Percentiles rank a stretch among this genome's conserved stretches.
phyloP scores from a whole-genome alignment of 1,140 invertebrate species.

The Procambarus clarkii region DNA sequence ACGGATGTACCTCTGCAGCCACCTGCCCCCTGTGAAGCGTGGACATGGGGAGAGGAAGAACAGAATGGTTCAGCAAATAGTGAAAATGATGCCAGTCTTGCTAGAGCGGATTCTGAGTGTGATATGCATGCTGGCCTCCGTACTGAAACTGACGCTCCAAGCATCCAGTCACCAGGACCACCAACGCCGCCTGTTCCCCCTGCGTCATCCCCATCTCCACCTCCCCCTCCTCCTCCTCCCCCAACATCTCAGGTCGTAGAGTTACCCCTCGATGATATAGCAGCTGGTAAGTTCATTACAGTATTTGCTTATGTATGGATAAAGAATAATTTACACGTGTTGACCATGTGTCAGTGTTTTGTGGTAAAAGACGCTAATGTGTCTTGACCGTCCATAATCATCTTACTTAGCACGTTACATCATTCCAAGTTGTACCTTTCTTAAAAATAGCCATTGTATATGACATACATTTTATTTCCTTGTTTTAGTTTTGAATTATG shows the following conservation, averaged over 20 bases:
- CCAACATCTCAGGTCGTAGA: constrained; percentile 75
- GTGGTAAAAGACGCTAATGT: too few relatives aligned
- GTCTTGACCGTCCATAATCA: too few relatives aligned
- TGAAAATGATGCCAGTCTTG: constrained; percentile 71
- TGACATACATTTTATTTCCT: too few relatives aligned
- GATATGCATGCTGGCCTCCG: neutral
- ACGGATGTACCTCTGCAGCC: constrained; percentile 69
- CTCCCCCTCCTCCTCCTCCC: constrained; percentile 37
- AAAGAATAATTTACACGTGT: neutral
- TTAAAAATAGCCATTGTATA: too few relatives aligned
- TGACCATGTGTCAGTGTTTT: too few relatives aligned
- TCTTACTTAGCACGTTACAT: neutral
- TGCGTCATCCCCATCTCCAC: constrained; percentile 19
- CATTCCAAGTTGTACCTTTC: neutral
- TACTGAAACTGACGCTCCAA: neutral
- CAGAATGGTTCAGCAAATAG: constrained; percentile 38
- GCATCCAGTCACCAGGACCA: constrained; percentile 8
- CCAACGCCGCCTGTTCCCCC: constrained; percentile 21
- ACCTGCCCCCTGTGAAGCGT: constrained; percentile 41
- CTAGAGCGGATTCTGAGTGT: neutral
- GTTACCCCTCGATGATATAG: constrained; percentile 74
- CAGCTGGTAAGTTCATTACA: constrained; percentile 75
- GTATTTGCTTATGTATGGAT: neutral
- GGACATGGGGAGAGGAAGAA: constrained; percentile 50
- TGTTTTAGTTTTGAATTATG: too few relatives aligned